Evolutionary conservation across 2,888 invertebrate genomes (phyloP), one percentile per base, ranked within the genome.

Genomic region (Chrysodeixis includens): DNA sequence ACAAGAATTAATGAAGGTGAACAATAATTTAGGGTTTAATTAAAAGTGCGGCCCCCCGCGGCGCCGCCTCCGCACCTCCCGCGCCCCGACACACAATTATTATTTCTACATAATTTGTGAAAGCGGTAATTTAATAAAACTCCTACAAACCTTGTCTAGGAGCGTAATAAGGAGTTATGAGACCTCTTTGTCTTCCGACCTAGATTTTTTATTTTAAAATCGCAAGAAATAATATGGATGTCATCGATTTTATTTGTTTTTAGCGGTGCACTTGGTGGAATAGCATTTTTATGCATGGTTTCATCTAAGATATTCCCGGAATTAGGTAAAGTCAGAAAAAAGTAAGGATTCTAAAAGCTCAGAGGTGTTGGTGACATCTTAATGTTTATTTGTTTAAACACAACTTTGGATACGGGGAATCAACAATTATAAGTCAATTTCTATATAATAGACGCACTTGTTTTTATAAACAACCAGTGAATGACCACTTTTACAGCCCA

Each of bases 21-120:
- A 93, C 94, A 93, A 94, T 95, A 94, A 95, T 93, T 95, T 94
- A 94, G 93, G 92, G 91, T 94, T 95, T 94, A 94, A 95, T 94
- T 94, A 94, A 94, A 94, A 94, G 93, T 93, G 92, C 91, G 89
- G 91, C 90, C 87, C 91, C 94, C 94, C 88, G 88, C 86, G 60
- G 94, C 81, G 93, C 81, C 72, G 88, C 88, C 90, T 66, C 66
- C 66, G 67, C 71, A 30, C 90, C 87, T 88, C 87, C 87, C 87
- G 83, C 84, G 82, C 71, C 79, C 82, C 80, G 77, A 84, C 76
- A 66, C 87, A 86, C 84, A 88, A 90, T 88, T 91, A 92, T 93
- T 93, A 91, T 92, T 91, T 90, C 89, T 88, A 92, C 89, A 92
- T 93, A 93, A 94, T 93, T 93, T 92, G 93, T 93, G 92, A 93